phyloP scores from a whole-genome alignment of 2,888 invertebrate genomes.

The Crossocerus cetratus region DNA sequence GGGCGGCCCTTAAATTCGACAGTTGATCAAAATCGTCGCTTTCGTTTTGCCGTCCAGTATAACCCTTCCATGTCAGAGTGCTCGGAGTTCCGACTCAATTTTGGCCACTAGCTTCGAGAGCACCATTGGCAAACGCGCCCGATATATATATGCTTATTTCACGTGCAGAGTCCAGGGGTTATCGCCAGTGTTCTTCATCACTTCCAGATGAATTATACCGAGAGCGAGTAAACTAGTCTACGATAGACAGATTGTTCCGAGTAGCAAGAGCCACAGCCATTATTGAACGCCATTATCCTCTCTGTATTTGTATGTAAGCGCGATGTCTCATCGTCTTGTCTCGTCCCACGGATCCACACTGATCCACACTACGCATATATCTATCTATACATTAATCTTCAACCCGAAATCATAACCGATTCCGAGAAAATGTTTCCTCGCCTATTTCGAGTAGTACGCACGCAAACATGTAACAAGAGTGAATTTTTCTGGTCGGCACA shows the following conservation, averaged over 20 bases:
- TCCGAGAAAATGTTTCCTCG: no score
- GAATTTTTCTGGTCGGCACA: conserved; percentile 44
- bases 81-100: conserved; percentile 8
- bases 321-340: no score
- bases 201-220: conserved; percentile 32
- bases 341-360: no score
- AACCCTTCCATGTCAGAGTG: conserved; percentile 40
- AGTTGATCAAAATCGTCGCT: conserved; percentile 23
- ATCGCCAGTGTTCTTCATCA: neutral
- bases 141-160: no score
- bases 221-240: conserved; percentile 4
- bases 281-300: conserved; percentile 26
- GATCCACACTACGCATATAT: no score
- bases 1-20: conserved; percentile 18
- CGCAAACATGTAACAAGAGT: no score
- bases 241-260: conserved; percentile 27
- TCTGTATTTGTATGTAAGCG: neutral
- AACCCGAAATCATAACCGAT: no score
- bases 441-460: no score
- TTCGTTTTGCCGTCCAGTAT: conserved; percentile 30
- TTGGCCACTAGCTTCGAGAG: neutral
- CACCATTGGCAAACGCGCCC: neutral
- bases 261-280: conserved; percentile 36
- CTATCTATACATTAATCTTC: no score
- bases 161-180: no score